Percentiles rank a stretch among this genome's conserved stretches.
Conservation (phyloP, 2,113 vertebrate genomes). For the Sminthopsis crassicaudata region DNA sequence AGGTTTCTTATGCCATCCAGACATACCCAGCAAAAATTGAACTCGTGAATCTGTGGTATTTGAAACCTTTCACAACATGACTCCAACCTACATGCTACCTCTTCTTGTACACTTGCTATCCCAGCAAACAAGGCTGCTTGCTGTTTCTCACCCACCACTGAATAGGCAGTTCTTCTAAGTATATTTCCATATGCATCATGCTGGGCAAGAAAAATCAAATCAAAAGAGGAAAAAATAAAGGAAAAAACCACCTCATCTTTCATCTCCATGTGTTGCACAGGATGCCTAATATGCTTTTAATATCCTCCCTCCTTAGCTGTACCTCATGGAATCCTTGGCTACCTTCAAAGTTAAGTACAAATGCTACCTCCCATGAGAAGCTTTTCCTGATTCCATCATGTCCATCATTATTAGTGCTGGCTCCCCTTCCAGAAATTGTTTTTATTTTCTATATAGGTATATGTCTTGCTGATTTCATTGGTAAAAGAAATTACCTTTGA, state of each 20-base stretch:
- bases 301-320: not conserved
- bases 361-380: not conserved
- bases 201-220: too few species aligned
- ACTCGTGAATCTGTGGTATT: conserved; percentile 6
- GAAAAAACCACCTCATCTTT: not conserved
- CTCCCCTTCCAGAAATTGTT: not conserved
- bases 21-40: conserved; percentile 55
- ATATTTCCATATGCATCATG: too few species aligned
- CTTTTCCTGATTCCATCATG: not conserved
- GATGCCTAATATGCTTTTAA: not conserved
- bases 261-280: not conserved
- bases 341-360: not conserved
- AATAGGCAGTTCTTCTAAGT: too few species aligned
- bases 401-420: not conserved
- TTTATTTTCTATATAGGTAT: not conserved
- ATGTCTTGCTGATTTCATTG: not conserved
- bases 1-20: conserved; percentile 54
- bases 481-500: not conserved
- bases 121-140: not conserved
- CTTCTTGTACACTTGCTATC: not conserved
- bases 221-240: too few species aligned
- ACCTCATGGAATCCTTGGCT: not conserved
- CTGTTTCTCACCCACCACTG: not conserved
- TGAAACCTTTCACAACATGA: not conserved
- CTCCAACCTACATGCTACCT: not conserved